Evolutionary conservation across 2,113 vertebrate species (phyloP), one percentile per base, ranked within the genome.

Genomic region (Madoqua kirkii): DNA sequence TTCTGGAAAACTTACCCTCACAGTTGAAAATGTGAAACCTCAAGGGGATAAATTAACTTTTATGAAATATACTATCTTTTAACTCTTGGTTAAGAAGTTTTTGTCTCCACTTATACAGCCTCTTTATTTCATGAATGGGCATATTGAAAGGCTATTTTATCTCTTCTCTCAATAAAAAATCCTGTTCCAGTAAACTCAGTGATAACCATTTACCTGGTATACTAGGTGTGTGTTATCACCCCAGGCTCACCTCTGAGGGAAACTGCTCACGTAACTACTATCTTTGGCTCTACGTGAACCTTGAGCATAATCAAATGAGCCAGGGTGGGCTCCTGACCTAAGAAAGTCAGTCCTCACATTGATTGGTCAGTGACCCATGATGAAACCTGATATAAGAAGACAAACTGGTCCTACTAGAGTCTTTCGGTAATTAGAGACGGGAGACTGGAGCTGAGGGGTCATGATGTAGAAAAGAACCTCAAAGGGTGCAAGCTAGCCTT

Each of bases 21-120:
- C 16, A 81, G 59, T 82, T 90, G 59, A 96, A 97, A 96, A 93
- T 71, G 59, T 15, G 79, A 92, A 87, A 45, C 89, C 36, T 89
- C 90, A 95, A 89, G 27, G 55, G 36, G 31, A 86, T 83, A 97
- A 59, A 85, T 17, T 29, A 62, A 79, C 76, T 88, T 93, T 91
- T 29, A 60, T 89, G n/a, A 93, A 89, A 94, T 54, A 79, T 3
- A 67, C 9, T 36, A 25, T 60, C 67, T 86, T 93, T 93, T 48
- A 71, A 88, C 48, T 81, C 12, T 16, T 55, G n/a, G 25, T 55
- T 59, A 87, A 82, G 40, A 78, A 33, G 54, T 27, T 19, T 71
- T 83, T 95, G 8, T 89, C n/a, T 60, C 92, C 59, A 86, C 33
- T 21, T 91, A 3, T 45, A 29, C 5, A 86, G 81, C 36, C 36